These are phyloP conservation scores for Aplidium turbinatum DNA, from an alignment of 23 tunicate species.

Conservation along the genomic window DNA sequence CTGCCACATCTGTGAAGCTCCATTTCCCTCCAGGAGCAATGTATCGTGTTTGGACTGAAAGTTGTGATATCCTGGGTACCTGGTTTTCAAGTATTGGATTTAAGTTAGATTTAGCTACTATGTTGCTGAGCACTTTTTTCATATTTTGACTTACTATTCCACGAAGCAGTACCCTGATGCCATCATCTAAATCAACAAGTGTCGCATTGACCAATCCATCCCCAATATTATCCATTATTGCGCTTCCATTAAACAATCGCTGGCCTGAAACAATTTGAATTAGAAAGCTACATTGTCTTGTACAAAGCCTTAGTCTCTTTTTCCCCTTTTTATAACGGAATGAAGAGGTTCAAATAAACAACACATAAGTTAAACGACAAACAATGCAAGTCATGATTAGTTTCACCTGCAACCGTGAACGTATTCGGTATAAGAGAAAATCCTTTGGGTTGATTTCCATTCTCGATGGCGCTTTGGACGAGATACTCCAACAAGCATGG, in stretches of 20 bases:
- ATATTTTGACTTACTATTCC: conserved; percentile 36
- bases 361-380: too few relatives aligned
- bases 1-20: conserved; percentile 5
- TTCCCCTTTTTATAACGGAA: too few relatives aligned
- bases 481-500: conserved; percentile 14
- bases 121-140: too few relatives aligned
- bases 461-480: not conserved
- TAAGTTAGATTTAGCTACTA: too few relatives aligned
- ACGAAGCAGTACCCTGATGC: conserved; percentile 15
- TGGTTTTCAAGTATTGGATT: too few relatives aligned
- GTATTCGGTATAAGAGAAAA: conserved; percentile 8
- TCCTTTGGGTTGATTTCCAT: too few relatives aligned
- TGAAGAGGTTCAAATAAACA: too few relatives aligned
- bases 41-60: too few relatives aligned
- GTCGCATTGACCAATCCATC: conserved; percentile 27
- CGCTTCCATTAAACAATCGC: conserved; percentile 49
- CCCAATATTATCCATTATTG: conserved; percentile 21
- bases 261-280: conserved; percentile 63
- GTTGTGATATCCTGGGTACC: too few relatives aligned
- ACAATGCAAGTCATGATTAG: too few relatives aligned
- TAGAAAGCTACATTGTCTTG: too few relatives aligned
- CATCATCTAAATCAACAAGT: conserved; percentile 36
- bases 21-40: conserved; percentile 21
- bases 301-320: too few relatives aligned
- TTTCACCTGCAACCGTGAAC: conserved; percentile 61